phyloP scores from a whole-genome alignment of 2,113 vertebrate species.

The Lamprologus ornatipinnis region DNA sequence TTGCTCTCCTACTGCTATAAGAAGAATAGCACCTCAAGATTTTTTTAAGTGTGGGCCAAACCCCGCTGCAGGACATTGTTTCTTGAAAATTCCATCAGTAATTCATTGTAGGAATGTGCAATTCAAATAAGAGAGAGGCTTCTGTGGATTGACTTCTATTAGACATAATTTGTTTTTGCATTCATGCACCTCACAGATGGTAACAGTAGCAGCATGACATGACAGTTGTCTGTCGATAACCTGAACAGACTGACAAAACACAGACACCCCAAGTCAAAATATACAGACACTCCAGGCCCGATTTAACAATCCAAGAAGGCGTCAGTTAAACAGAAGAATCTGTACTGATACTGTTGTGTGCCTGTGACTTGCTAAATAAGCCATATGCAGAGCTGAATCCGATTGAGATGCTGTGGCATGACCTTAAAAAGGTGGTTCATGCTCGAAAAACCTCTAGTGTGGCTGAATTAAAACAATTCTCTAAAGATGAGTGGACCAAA shows the following conservation, averaged over 20 bases:
- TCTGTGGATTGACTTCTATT: neutral
- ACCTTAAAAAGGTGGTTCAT: neutral
- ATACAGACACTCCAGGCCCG: neutral
- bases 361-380: neutral
- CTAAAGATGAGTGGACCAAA: neutral
- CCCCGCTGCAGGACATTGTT: neutral
- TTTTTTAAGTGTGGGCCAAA: neutral
- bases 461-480: neutral
- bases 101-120: neutral
- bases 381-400: neutral
- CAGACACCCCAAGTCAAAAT: neutral
- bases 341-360: neutral
- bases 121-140: neutral
- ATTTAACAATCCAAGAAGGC: neutral
- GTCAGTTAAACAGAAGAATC: neutral
- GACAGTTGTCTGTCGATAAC: neutral
- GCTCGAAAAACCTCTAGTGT: neutral
- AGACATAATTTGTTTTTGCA: neutral
- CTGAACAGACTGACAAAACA: neutral
- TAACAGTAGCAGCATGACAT: neutral
- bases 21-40: neutral
- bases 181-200: neutral
- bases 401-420: neutral
- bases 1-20: neutral
- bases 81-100: neutral